Base-by-base conservation (phyloP, 1,140 invertebrate genomes). In the Drosophila persimilis region DNA sequence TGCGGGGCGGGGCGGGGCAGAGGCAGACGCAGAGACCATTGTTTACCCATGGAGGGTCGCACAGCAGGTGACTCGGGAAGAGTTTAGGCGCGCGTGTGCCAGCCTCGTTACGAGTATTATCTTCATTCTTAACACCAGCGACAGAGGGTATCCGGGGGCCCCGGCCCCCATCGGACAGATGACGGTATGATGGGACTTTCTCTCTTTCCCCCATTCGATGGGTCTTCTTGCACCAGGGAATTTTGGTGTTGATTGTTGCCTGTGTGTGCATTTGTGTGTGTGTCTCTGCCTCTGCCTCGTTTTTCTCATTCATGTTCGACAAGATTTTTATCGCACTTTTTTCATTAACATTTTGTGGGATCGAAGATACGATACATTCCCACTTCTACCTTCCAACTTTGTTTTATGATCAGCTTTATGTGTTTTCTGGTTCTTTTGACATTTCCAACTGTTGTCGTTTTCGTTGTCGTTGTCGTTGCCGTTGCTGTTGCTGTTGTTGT, bases 51-150 rank as follows among this genome's bases (percentile, higher is more conserved):
- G 46, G 35, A 57, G 52, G 46, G 7, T 24, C 55, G 47, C 83
- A 55, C 83, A 86, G 83, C 83, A 86, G 83, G 83, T 86, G 83
- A 76, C 62, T 67, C 77, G 67, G 67, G 59, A 59, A 65, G 83
- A 86, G 58, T 53, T 73, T 56, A 57, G 62, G 60, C 51, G 67
- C 67, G 78, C 83, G 83, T 83, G 78, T 73, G 78, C 83, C 83
- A 83, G 55, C 46, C 78, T 74, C 74, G 74, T 88, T 86, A 26
- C 24, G 24, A 26, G 24, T 26, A 85, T 80, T 80, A 77, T 88
- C 81, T 86, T 86, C 79, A 86, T 86, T 86, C 78, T 88, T 78
- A 86, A 83, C 81, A 88, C 83, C 81, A 72, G n/a, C 22, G 45
- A 22, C 11, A n/a, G 13, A 29, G 15, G 61, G 22, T 22, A 47